phyloP scores from a whole-genome alignment of 2,888 invertebrate species.

The Thera obeliscata region DNA sequence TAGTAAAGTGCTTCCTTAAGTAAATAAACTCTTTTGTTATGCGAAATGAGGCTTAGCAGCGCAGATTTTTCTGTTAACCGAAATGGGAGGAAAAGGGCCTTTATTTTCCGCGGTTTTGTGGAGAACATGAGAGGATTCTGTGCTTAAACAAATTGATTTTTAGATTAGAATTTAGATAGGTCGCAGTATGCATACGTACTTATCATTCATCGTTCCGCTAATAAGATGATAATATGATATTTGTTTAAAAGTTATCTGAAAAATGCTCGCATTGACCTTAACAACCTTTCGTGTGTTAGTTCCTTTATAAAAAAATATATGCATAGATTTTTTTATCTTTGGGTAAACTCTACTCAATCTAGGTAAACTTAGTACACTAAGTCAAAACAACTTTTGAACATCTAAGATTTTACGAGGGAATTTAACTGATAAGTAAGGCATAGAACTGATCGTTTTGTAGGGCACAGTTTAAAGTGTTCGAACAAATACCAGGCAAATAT shows the following conservation, averaged over 20 bases:
- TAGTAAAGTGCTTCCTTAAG: slow-evolving; percentile 65
- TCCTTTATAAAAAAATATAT: too few relatives aligned
- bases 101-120: slow-evolving; percentile 23
- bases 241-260: background rate
- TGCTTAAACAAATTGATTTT: slow-evolving; percentile 33
- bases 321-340: too few relatives aligned
- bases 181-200: slow-evolving; percentile 4
- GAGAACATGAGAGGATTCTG: slow-evolving; percentile 25
- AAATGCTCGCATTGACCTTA: too few relatives aligned
- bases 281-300: too few relatives aligned
- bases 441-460: too few relatives aligned
- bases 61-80: slow-evolving; percentile 49
- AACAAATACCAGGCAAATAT: too few relatives aligned
- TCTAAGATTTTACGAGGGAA: too few relatives aligned
- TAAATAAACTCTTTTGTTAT: slow-evolving; percentile 68
- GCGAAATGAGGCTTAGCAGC: slow-evolving; percentile 53
- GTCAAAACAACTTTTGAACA: too few relatives aligned
- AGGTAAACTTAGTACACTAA: too few relatives aligned
- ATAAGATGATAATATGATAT: background rate
- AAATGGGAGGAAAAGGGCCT: slow-evolving; percentile 35
- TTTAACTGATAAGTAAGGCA: too few relatives aligned
- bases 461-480: too few relatives aligned
- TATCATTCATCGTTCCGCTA: background rate
- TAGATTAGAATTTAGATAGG: slow-evolving; percentile 30
- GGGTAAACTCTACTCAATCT: too few relatives aligned